These are phyloP conservation scores for Gymnothorax reevesii DNA, from an alignment of 2,797 vertebrate species.

Conservation along the genomic window DNA sequence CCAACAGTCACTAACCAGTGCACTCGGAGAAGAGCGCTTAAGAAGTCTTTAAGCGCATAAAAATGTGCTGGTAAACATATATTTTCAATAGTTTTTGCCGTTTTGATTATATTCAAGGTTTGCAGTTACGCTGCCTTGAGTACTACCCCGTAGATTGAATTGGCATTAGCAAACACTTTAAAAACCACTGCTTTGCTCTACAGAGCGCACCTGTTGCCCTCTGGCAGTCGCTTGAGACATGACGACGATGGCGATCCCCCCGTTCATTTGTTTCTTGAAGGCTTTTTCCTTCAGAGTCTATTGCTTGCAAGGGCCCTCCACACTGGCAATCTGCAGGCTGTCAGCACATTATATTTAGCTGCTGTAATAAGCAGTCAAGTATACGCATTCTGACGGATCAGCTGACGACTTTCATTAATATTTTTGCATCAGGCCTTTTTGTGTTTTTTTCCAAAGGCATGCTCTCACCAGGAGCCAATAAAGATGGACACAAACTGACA, in stretches of 20 bases:
- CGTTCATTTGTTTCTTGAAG: background rate
- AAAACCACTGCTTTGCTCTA: background rate
- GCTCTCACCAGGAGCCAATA: slow-evolving; percentile 35
- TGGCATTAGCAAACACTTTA: background rate
- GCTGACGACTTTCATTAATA: slow-evolving; percentile 57
- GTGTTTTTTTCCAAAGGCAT: slow-evolving; percentile 24
- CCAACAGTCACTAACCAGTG: background rate
- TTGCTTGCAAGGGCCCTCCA: slow-evolving; percentile 2
- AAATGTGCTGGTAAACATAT: background rate
- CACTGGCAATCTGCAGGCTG: slow-evolving; percentile 20
- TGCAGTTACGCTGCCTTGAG: background rate
- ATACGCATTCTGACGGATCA: slow-evolving; percentile 48
- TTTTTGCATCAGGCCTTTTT: slow-evolving; percentile 39
- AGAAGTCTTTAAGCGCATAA: no score
- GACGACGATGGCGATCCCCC: background rate
- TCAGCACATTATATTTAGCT: slow-evolving; percentile 54
- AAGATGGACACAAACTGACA: slow-evolving; percentile 60
- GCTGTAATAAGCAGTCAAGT: slow-evolving; percentile 53
- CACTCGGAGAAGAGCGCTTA: no score
- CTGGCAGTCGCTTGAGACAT: background rate
- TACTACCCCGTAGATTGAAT: background rate
- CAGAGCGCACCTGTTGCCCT: background rate
- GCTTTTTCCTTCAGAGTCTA: background rate
- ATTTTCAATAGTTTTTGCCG: background rate
- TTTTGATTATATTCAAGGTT: background rate